These are phyloP conservation scores for Bombylius major DNA, from an alignment of 2,888 invertebrate genomes.

Conservation along the genomic window DNA sequence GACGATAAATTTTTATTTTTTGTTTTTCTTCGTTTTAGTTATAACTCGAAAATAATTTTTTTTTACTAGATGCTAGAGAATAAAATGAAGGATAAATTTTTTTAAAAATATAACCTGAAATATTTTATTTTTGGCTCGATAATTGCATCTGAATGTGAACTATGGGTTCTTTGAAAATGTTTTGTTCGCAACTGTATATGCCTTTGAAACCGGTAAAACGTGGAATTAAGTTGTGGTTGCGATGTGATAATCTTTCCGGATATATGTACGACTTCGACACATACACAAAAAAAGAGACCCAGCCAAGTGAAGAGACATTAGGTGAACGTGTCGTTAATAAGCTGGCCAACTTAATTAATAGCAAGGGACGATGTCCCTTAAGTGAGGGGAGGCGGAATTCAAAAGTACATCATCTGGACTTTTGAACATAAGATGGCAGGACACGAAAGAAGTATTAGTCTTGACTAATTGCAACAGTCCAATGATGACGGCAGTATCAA, in stretches of 20 bases:
- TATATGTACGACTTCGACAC: background rate
- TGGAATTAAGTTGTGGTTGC: conserved; percentile 6
- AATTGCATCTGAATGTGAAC: too few relatives aligned
- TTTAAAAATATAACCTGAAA: too few relatives aligned
- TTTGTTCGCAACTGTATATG: too few relatives aligned
- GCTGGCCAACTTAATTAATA: too few relatives aligned
- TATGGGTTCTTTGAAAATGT: too few relatives aligned
- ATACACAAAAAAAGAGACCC: background rate
- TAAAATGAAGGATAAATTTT: too few relatives aligned
- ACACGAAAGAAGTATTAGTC: conserved; percentile 5
- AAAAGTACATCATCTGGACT: conserved; percentile 5
- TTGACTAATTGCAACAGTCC: conserved; percentile 3
- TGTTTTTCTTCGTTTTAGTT: too few relatives aligned
- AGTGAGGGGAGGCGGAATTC: conserved; percentile 1
- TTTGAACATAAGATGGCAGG: conserved; percentile 6
- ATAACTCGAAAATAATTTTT: too few relatives aligned
- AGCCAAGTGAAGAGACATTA: background rate
- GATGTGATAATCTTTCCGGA: conserved; percentile 1
- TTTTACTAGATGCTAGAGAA: too few relatives aligned
- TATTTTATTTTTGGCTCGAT: too few relatives aligned
- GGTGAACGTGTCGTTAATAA: background rate
- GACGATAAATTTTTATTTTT: too few relatives aligned
- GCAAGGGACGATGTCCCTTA: too few relatives aligned
- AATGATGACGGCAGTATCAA: background rate
- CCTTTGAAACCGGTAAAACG: conserved; percentile 2